Base-by-base conservation (phyloP, 1,140 invertebrate genomes). In the Drosophila parabipectinata region DNA sequence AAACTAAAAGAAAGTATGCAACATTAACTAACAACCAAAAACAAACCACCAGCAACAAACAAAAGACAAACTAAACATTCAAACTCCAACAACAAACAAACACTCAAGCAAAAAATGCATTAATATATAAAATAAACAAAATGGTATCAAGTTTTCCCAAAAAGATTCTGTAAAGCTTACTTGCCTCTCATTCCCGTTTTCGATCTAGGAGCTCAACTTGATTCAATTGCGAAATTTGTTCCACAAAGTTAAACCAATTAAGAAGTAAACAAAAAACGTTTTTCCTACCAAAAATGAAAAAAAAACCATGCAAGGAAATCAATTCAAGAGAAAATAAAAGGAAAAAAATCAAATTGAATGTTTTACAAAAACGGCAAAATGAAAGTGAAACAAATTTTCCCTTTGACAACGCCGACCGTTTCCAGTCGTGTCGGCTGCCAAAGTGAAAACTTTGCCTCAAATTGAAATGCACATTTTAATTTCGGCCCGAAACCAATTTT, bases 121-220 rank as follows among this genome's bases (percentile, higher is more conserved):
- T 78, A 56, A 67, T 78, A 67, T 78, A 83, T 62, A 66, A 58
- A 72, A 62, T 51, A 67, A 68, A 76, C 50, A 77, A 87, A 88
- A 81, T 87, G 90, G 85, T 91, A 91, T 91, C 90, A 91, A 91
- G 90, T 91, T 91, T 91, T 91, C 90, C 90, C 85, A 90, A 87
- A 37, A 91, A 77, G 83, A 90, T 91, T 91, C 90, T 77, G 90
- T 91, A 90, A 88, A 91, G 90, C 90, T 91, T 91, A 90, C 90
- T 91, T 91, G 87, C 90, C 90, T 91, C 90, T 91, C 90, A 91
- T 91, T 91, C 90, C 90, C 90, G 90, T 91, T 91, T 91, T 91
- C 90, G 90, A 91, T 91, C 90, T 91, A 91, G 90, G 90, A 91
- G 90, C 90, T 91, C 90, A 91, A 91, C 90, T 91, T 91, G 90